Evolutionary conservation across 2,113 vertebrate genomes (phyloP).

Genomic region (Nymphicus hollandicus): DNA sequence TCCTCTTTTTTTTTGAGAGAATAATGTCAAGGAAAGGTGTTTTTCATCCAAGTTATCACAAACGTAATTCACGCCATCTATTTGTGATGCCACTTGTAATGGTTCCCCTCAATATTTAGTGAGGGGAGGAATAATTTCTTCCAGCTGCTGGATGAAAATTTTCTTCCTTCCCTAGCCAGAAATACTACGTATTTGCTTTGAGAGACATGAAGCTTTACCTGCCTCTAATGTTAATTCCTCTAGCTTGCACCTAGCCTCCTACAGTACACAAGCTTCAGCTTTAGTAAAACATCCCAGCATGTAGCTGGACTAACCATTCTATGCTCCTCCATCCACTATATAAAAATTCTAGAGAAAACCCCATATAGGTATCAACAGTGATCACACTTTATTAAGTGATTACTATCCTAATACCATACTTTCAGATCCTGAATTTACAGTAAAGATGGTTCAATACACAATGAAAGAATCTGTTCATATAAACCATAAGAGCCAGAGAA

Average conservation of each 20-base stretch:
- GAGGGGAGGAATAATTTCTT: background rate
- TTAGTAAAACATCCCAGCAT: background rate
- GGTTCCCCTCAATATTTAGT: background rate
- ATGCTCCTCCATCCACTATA: background rate
- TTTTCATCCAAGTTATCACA: background rate
- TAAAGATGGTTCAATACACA: background rate
- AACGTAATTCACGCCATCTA: background rate
- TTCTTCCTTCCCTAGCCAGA: background rate
- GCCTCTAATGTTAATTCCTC: background rate
- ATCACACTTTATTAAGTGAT: background rate
- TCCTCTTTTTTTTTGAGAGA: background rate
- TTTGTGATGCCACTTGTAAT: background rate
- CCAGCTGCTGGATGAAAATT: background rate
- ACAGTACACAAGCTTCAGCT: background rate
- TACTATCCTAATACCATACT: background rate
- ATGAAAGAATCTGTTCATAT: background rate
- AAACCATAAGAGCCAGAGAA: background rate
- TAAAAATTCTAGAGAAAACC: background rate
- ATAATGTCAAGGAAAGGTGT: background rate
- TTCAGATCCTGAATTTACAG: background rate
- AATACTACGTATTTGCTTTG: background rate
- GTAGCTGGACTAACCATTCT: background rate
- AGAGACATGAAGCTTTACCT: background rate
- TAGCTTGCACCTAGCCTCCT: background rate
- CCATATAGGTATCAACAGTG: background rate